Percentiles rank a stretch among this genome's conserved stretches.
phyloP scores from a whole-genome alignment of 2,888 invertebrate genomes.

The Orchesellides sinensis region DNA sequence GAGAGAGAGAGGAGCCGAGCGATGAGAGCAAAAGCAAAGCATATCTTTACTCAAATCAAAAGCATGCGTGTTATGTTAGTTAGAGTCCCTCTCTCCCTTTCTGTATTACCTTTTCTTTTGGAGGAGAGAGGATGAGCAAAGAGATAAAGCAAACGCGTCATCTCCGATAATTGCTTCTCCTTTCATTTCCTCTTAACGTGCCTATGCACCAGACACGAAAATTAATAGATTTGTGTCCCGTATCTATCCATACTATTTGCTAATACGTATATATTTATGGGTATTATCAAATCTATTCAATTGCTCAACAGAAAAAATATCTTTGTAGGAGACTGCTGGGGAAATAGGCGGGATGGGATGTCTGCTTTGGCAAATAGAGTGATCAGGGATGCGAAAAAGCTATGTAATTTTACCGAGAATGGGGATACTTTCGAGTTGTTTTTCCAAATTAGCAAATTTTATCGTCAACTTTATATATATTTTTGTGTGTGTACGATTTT shows the following conservation, averaged over 20 bases:
- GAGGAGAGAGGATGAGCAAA: background rate
- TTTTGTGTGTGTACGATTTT: too few species aligned
- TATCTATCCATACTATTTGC: too few species aligned
- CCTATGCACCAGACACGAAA: background rate
- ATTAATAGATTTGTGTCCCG: slow-evolving; percentile 19
- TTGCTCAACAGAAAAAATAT: too few species aligned
- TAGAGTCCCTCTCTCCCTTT: too few species aligned
- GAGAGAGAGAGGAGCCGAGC: background rate
- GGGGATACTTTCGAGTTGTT: background rate
- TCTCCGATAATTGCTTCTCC: slow-evolving; percentile 34
- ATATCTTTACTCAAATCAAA: background rate
- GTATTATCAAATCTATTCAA: too few species aligned
- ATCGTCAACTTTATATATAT: background rate
- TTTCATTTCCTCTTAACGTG: slow-evolving; percentile 21
- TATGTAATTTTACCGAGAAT: background rate
- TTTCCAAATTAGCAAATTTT: slow-evolving; percentile 2
- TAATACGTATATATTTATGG: too few species aligned
- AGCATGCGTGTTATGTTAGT: too few species aligned
- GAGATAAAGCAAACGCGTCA: background rate
- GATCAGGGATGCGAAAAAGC: too few species aligned
- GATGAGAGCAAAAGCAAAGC: background rate
- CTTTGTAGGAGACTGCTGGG: too few species aligned
- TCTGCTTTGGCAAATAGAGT: background rate
- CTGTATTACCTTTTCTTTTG: background rate
- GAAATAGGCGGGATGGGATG: background rate